Evolutionary conservation across 2,113 vertebrate species (phyloP).

Genomic region (Dromaius novaehollandiae): DNA sequence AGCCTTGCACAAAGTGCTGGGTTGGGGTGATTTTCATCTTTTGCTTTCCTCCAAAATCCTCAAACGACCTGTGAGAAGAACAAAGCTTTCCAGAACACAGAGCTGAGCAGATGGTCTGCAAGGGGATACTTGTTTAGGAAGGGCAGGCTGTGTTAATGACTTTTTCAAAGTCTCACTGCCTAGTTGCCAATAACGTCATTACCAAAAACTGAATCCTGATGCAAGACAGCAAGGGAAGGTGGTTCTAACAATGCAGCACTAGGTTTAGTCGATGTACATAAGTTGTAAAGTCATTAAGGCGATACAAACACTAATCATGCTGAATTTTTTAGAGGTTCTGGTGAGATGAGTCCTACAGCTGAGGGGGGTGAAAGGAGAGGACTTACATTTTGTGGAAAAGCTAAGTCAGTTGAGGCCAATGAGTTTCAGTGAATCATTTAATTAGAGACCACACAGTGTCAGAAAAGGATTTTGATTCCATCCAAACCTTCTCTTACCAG

Average conservation of each 20-base stretch:
- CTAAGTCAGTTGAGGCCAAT: background rate
- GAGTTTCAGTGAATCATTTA: slow-evolving; percentile 5
- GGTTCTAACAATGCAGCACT: background rate
- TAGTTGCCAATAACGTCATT: background rate
- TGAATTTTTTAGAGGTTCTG: background rate
- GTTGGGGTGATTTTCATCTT: background rate
- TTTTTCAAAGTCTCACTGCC: slow-evolving; percentile 16
- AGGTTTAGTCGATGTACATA: background rate
- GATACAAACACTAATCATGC: background rate
- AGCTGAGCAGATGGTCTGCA: slow-evolving; percentile 32
- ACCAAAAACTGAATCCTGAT: slow-evolving; percentile 17
- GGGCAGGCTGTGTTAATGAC: slow-evolving; percentile 35
- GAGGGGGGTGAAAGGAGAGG: background rate
- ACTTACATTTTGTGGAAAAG: background rate
- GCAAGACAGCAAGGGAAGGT: background rate
- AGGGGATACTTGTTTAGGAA: slow-evolving; percentile 33
- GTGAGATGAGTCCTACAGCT: background rate
- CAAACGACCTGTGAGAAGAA: background rate
- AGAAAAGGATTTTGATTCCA: background rate
- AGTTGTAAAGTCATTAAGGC: background rate
- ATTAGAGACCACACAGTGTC: background rate
- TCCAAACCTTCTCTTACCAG: background rate
- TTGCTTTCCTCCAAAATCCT: slow-evolving; percentile 2
- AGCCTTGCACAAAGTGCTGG: background rate
- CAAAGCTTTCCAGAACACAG: background rate